Evolutionary conservation across 2,113 vertebrate genomes (phyloP).

Genomic region (Cavia aperea): DNA sequence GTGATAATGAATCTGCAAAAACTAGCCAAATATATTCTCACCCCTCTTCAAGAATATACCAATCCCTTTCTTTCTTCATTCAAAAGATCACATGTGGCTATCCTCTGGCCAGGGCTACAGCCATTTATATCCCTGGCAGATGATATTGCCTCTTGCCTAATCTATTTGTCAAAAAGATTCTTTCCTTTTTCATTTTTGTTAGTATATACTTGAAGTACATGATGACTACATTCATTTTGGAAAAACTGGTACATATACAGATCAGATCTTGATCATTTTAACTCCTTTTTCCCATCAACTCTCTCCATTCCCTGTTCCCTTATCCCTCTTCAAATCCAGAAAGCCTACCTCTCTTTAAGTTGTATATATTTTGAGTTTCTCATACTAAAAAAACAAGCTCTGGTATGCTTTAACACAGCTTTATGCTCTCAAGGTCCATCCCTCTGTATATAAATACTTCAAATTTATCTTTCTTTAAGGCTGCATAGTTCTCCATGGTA

Average conservation of each 20-base stretch:
- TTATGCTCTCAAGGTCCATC: not conserved
- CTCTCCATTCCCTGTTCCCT: not conserved
- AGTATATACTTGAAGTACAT: not conserved
- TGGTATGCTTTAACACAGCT: not conserved
- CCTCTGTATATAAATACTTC: no score
- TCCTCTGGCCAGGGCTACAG: not conserved
- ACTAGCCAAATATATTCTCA: not conserved
- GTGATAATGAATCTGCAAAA: not conserved
- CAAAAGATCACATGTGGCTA: not conserved
- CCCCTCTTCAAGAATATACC: constrained; percentile 12
- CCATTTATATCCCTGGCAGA: not conserved
- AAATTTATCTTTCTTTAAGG: not conserved
- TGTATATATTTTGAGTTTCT: not conserved
- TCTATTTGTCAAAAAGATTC: not conserved
- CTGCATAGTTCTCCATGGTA: not conserved
- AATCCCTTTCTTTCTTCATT: not conserved
- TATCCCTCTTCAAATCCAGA: not conserved
- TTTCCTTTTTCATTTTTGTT: not conserved
- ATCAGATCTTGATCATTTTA: not conserved
- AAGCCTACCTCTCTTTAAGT: not conserved
- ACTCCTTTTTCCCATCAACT: not conserved
- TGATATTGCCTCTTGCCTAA: not conserved
- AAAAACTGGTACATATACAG: not conserved
- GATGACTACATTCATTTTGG: not conserved
- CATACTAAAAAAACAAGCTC: not conserved